Percentiles rank a stretch among this genome's conserved stretches.
Evolutionary conservation across 2,888 invertebrate species (phyloP).

Genomic region (Encarsia formosa): DNA sequence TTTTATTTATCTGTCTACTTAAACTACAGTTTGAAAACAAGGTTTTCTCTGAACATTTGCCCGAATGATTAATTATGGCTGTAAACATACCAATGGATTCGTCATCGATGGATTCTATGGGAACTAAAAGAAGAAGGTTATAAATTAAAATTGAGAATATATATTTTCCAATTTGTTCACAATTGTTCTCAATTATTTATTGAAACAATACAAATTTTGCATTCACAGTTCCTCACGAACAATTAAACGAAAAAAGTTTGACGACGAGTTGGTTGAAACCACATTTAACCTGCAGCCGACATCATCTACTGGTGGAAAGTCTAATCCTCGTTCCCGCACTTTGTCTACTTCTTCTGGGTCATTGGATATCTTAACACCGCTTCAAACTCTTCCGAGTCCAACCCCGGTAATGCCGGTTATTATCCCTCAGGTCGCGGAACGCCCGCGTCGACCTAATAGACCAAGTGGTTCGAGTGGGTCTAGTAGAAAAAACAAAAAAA

Average conservation of each 20-base stretch:
- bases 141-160: constrained; percentile 1
- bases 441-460: constrained; percentile 42
- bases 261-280: constrained; percentile 90
- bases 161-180: neutral
- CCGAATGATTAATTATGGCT: constrained; percentile 20
- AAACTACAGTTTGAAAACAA: too few species aligned
- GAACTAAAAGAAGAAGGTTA: constrained; percentile 47
- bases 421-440: constrained; percentile 41
- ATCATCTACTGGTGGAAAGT: constrained; percentile 42
- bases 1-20: too few species aligned
- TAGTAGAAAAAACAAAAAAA: constrained; percentile 50
- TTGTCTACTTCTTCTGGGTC: constrained; percentile 40
- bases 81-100: constrained; percentile 44
- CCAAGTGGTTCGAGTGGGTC: constrained; percentile 45
- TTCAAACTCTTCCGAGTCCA: constrained; percentile 41
- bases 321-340: constrained; percentile 43
- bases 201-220: neutral
- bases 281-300: constrained; percentile 49
- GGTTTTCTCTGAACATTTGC: too few species aligned
- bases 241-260: constrained; percentile 92
- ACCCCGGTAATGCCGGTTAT: constrained; percentile 36
- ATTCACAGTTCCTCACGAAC: constrained; percentile 78
- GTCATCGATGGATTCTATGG: constrained; percentile 40
- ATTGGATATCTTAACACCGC: constrained; percentile 38
- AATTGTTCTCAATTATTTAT: neutral